Percentiles rank a stretch among this genome's conserved stretches.
Evolutionary conservation across 2,797 vertebrate genomes (phyloP).

Genomic region (Anabacerthia variegaticeps): DNA sequence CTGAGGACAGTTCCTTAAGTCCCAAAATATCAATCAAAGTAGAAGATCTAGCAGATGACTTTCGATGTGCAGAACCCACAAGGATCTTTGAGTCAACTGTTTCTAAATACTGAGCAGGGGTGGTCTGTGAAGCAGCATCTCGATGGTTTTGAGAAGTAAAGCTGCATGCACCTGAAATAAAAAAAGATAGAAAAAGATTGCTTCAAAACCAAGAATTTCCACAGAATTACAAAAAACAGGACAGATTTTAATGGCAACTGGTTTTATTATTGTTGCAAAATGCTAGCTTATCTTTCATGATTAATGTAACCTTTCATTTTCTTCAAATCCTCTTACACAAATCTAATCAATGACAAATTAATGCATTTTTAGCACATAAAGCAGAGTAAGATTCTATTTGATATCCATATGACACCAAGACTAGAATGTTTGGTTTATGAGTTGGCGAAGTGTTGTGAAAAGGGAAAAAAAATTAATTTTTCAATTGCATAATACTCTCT

Average conservation of each 20-base stretch:
- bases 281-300: neutral
- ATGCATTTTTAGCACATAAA: neutral
- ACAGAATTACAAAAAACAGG: neutral
- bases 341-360: neutral
- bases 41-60: slow-evolving; percentile 76
- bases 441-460: neutral
- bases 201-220: neutral
- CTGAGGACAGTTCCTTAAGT: slow-evolving; percentile 77
- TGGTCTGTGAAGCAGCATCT: slow-evolving; percentile 89
- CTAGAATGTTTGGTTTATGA: neutral
- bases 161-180: slow-evolving; percentile 65
- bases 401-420: neutral
- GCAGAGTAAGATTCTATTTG: neutral
- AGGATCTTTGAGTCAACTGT: slow-evolving; percentile 79
- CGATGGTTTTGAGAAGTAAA: slow-evolving; percentile 80
- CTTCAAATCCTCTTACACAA: neutral
- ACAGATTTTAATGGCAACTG: neutral
- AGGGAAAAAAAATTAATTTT: neutral
- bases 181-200: slow-evolving; percentile 14
- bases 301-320: neutral
- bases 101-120: slow-evolving; percentile 81
- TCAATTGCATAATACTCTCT: neutral
- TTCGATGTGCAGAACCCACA: slow-evolving; percentile 79
- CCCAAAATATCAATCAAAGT: slow-evolving; percentile 62
- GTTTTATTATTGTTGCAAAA: neutral